Evolutionary conservation across 2,888 invertebrate species (phyloP).

Genomic region (Arenicola marina): DNA sequence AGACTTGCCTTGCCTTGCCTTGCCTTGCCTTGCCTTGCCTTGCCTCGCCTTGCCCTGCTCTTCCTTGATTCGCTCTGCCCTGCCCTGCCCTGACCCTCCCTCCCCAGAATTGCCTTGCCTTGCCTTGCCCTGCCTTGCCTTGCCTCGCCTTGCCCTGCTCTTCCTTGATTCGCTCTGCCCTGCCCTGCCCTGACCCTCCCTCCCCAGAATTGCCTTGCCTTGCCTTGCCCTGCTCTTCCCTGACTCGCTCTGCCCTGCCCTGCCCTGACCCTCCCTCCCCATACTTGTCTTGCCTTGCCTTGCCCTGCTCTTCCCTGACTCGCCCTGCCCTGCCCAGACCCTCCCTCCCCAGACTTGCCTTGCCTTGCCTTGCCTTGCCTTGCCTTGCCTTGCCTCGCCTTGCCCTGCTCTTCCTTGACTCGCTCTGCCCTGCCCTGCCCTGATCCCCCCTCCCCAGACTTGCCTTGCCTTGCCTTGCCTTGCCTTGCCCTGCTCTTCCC

Average conservation of each 20-base stretch:
- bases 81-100: too few species aligned
- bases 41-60: too few species aligned
- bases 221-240: not conserved
- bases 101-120: too few species aligned
- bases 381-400: not conserved
- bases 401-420: not conserved
- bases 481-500: not conserved
- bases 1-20: too few species aligned
- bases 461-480: not conserved
- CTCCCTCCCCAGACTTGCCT: too few species aligned
- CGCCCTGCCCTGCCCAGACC: too few species aligned
- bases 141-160: not conserved
- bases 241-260: not conserved
- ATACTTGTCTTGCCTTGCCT: not conserved
- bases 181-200: too few species aligned
- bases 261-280: not conserved
- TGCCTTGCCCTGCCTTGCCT: not conserved
- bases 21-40: too few species aligned
- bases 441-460: too few species aligned
- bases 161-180: not conserved
- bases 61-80: too few species aligned
- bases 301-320: not conserved
- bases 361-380: not conserved
- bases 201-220: not conserved
- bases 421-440: not conserved